These are phyloP conservation scores for Lysandra coridon DNA, from an alignment of 2,888 invertebrate species.

Conservation along the genomic window DNA sequence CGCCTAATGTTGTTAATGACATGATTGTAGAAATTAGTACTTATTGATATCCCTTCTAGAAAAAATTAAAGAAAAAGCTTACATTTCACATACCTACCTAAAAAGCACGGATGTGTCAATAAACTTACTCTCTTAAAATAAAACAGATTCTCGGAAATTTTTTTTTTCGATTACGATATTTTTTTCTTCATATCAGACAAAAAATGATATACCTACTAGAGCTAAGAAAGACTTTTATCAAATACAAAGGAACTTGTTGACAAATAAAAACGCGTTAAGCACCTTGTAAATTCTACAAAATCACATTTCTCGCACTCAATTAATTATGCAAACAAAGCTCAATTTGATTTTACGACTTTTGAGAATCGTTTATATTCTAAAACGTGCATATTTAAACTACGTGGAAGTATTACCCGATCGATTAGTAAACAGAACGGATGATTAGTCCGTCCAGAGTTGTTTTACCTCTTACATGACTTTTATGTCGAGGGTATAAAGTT, in stretches of 20 bases:
- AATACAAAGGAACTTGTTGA: neutral
- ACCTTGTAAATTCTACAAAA: neutral
- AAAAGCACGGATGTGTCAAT: too few relatives aligned
- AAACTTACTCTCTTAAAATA: too few relatives aligned
- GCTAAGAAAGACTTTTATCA: neutral
- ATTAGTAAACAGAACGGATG: constrained; percentile 32
- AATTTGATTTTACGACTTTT: constrained; percentile 17
- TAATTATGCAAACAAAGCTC: constrained; percentile 14
- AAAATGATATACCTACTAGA: too few relatives aligned
- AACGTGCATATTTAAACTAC: constrained; percentile 15
- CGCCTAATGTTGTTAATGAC: too few relatives aligned
- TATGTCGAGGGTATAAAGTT: neutral
- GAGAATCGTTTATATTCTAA: constrained; percentile 15
- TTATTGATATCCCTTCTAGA: too few relatives aligned
- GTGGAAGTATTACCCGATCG: constrained; percentile 29
- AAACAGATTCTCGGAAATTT: too few relatives aligned
- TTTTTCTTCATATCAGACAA: too few relatives aligned
- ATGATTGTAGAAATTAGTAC: too few relatives aligned
- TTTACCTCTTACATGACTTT: neutral
- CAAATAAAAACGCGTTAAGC: neutral
- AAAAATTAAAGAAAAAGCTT: neutral
- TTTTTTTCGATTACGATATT: too few relatives aligned
- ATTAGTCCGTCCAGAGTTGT: neutral
- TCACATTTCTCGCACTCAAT: constrained; percentile 21
- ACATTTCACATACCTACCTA: neutral